Percentiles rank a stretch among this genome's conserved stretches.
These are phyloP conservation scores for Heteromurus nitidus DNA, from an alignment of 2,888 invertebrate genomes.

Conservation along the genomic window DNA sequence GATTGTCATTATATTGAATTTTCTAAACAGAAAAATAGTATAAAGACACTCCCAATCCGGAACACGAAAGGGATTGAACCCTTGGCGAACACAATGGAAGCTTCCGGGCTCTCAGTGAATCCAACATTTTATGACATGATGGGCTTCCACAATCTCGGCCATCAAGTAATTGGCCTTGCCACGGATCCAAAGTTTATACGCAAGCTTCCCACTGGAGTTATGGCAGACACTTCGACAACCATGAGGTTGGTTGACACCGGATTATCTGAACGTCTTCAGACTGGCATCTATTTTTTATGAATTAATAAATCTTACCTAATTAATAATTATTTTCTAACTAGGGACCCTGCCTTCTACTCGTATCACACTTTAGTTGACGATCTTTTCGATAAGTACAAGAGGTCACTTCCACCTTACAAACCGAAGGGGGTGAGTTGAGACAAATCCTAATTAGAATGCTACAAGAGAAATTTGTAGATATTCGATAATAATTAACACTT, in stretches of 20 bases:
- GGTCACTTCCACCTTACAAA: slow-evolving; percentile 81
- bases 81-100: slow-evolving; percentile 87
- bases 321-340: too few relatives aligned
- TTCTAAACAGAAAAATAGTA: slow-evolving; percentile 9
- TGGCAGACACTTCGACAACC: slow-evolving; percentile 89
- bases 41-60: slow-evolving; percentile 73
- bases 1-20: too few relatives aligned
- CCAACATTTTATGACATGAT: slow-evolving; percentile 79
- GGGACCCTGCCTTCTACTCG: slow-evolving; percentile 89
- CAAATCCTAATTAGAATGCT: too few relatives aligned
- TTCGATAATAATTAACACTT: not conserved
- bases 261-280: too few relatives aligned
- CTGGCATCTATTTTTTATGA: too few relatives aligned
- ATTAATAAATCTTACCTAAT: too few relatives aligned
- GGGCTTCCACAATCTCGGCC: slow-evolving; percentile 63
- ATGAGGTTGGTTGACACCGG: too few relatives aligned
- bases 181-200: slow-evolving; percentile 44
- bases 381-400: slow-evolving; percentile 85
- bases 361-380: slow-evolving; percentile 86
- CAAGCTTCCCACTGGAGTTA: slow-evolving; percentile 74
- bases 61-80: slow-evolving; percentile 86
- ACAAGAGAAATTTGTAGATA: not conserved
- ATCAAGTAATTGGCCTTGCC: slow-evolving; percentile 48
- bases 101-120: slow-evolving; percentile 76
- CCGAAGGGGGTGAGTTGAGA: slow-evolving; percentile 48